phyloP scores from a whole-genome alignment of 1,140 invertebrate genomes.

The Brachionus asplanchnoidis region DNA sequence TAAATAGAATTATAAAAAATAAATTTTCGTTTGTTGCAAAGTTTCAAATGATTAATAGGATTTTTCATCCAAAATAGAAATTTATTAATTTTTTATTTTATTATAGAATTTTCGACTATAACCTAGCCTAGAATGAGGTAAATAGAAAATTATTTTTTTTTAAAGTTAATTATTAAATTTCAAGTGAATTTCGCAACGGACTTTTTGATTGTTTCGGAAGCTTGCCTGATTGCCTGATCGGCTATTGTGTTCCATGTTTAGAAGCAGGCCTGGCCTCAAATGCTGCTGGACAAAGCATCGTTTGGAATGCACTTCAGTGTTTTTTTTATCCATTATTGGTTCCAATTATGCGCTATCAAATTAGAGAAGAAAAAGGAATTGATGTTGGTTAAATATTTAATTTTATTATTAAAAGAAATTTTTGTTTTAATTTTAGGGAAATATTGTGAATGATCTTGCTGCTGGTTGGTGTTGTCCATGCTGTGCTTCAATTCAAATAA shows the following conservation, averaged over 20 bases:
- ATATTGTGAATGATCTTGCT: conserved; percentile 32
- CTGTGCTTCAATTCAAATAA: conserved; percentile 38
- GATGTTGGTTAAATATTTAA: conserved; percentile 8
- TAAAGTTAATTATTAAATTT: neutral
- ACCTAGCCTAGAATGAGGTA: neutral
- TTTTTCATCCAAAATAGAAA: neutral
- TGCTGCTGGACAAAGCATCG: conserved; percentile 9
- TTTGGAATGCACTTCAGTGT: conserved; percentile 24
- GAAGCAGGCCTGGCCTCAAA: conserved; percentile 21
- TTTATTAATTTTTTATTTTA: neutral
- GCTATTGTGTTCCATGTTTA: conserved; percentile 30
- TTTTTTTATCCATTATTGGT: conserved; percentile 30
- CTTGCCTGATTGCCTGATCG: conserved; percentile 19
- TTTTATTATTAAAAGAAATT: neutral
- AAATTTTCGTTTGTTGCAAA: too few relatives aligned
- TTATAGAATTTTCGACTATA: neutral
- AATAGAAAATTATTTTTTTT: neutral
- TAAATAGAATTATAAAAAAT: too few relatives aligned
- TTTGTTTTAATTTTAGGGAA: neutral
- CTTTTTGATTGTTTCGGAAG: conserved; percentile 33
- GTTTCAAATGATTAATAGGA: neutral
- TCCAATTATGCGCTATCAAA: conserved; percentile 31
- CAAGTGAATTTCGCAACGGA: conserved; percentile 31
- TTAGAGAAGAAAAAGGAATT: conserved; percentile 14
- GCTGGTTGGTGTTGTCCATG: conserved; percentile 40